Base-by-base conservation (phyloP, 2,797 vertebrate genomes). In the Bucorvus abyssinicus region DNA sequence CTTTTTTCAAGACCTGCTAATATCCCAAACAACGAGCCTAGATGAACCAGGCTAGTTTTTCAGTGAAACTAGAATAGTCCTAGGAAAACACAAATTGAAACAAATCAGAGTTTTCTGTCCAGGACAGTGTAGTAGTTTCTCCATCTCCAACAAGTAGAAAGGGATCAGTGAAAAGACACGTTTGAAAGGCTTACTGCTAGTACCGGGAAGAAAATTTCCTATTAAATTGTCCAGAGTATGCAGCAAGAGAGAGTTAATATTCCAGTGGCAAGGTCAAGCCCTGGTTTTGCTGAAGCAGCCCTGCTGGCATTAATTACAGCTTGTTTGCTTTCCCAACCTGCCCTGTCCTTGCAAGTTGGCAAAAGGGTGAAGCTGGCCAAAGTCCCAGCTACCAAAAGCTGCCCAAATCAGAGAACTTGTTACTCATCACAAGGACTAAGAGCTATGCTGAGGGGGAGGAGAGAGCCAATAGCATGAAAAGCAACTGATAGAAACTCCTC, bases 311-410 rank as follows among this genome's bases (percentile, higher is more conserved):
- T 73, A 83, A 44, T 61, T 67, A 38, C 55, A 32, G n/a, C 49
- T 68, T 77, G 71, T 64, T 95, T 95, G 82, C 89, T 93, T 90
- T 91, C 87, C 82, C 91, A 96, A 34, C 76, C 69, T 93, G 87
- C 57, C 81, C 65, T 44, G 84, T 92, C 90, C 92, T 89, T 75
- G 71, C 1, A 19, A 84, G 78, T 18, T 89, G 87, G 89, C 89
- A 89, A 83, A 94, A 89, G 24, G 47, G 59, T 80, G 69, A 91
- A 78, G 61, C 38, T 96, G 89, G 87, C 49, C 59, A n/a, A 42
- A 86, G 14, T 75, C 87, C 91, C 94, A 89, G 64, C 53, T 59
- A 91, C 64, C 91, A 96, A 84, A 95, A 80, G 42, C 84, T 73
- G 59, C 79, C 67, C 76, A 73, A 81, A 78, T 65, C 40, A 90